Evolutionary conservation across 2,797 vertebrate species (phyloP).

Genomic region (Halcyon chelicuti): DNA sequence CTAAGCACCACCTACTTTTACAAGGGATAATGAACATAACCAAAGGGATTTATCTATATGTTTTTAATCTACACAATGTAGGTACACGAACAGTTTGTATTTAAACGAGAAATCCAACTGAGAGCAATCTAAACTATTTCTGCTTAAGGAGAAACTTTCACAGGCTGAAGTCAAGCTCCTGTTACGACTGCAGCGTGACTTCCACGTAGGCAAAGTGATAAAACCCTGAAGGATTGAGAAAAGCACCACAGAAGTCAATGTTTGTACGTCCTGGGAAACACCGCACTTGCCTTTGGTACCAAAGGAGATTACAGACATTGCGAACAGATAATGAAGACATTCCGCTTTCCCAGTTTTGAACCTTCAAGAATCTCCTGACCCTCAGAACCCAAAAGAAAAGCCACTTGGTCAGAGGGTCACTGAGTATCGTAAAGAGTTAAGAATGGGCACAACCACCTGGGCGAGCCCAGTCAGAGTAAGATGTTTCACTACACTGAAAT

Average conservation of each 20-base stretch:
- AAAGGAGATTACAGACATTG: background rate
- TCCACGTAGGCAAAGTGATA: background rate
- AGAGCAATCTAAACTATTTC: slow-evolving; percentile 2
- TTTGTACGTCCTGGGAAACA: background rate
- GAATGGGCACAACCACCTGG: slow-evolving; percentile 40
- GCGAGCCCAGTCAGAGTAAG: background rate
- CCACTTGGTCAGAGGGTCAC: slow-evolving; percentile 6
- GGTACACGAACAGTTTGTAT: background rate
- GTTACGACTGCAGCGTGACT: background rate
- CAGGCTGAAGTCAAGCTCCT: background rate
- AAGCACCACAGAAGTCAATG: background rate
- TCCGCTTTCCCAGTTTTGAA: background rate
- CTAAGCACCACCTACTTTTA: slow-evolving; percentile 85
- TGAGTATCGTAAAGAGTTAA: slow-evolving; percentile 1
- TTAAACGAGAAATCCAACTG: background rate
- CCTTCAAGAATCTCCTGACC: background rate
- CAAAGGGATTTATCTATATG: slow-evolving; percentile 76
- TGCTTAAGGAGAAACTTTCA: background rate
- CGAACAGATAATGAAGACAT: background rate
- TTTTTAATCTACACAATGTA: slow-evolving; percentile 48
- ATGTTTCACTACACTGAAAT: background rate
- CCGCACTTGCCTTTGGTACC: background rate
- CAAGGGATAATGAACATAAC: slow-evolving; percentile 83
- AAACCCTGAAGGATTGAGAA: slow-evolving; percentile 12
- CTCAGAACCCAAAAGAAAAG: slow-evolving; percentile 27